These are phyloP conservation scores for Tetragnatha montana DNA, from an alignment of 2,888 invertebrate species.

Conservation along the genomic window DNA sequence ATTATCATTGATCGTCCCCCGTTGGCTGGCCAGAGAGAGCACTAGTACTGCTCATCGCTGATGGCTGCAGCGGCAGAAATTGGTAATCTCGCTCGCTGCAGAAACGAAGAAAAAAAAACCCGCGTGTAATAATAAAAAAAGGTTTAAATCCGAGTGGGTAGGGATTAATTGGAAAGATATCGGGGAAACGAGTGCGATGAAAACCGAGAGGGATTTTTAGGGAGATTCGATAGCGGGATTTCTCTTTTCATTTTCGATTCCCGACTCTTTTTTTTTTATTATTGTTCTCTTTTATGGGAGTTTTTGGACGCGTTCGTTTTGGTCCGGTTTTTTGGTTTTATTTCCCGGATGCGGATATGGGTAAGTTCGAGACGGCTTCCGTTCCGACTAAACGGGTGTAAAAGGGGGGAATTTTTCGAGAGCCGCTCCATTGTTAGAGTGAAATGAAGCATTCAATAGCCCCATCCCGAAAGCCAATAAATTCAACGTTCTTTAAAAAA, in stretches of 20 bases:
- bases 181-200: constrained; percentile 53
- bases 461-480: too few relatives aligned
- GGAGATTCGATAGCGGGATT: constrained; percentile 39
- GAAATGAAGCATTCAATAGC: too few relatives aligned
- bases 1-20: constrained; percentile 69
- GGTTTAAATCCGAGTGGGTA: constrained; percentile 40
- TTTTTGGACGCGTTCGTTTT: not conserved
- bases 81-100: constrained; percentile 58
- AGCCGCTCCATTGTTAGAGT: too few relatives aligned
- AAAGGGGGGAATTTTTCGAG: too few relatives aligned
- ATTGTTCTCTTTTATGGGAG: not conserved
- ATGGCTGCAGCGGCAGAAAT: constrained; percentile 29
- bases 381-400: too few relatives aligned
- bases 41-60: constrained; percentile 4
- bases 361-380: too few relatives aligned
- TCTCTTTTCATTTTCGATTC: not conserved
- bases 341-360: too few relatives aligned
- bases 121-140: constrained; percentile 14
- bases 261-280: not conserved
- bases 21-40: constrained; percentile 37
- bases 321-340: not conserved
- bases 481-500: too few relatives aligned
- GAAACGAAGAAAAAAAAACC: constrained; percentile 44
- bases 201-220: constrained; percentile 53
- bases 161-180: constrained; percentile 68